A percentile compares a stretch with the other conserved stretches of the same genome.
Conservation (phyloP, 2,888 invertebrate species). For the Dromius quadrimaculatus region DNA sequence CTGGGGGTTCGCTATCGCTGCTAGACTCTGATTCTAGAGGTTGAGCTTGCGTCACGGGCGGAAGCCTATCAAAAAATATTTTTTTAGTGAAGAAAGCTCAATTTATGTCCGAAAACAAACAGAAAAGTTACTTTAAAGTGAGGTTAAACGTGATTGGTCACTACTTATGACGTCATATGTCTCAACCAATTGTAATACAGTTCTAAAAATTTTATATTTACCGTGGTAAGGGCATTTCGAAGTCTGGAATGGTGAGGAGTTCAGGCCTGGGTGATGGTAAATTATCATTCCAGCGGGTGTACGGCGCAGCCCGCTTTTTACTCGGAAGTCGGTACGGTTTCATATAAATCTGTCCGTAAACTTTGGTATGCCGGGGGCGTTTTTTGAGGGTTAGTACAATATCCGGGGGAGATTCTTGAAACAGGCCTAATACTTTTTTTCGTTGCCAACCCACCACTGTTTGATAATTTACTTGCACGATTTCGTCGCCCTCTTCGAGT, state of each 20-base stretch:
- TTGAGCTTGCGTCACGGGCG: constrained; percentile 57
- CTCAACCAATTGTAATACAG: too few species aligned
- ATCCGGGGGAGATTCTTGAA: constrained; percentile 84
- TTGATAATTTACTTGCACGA: constrained; percentile 86
- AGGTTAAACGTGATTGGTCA: too few species aligned
- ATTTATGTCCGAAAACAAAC: constrained; percentile 10
- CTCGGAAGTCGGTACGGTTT: constrained; percentile 80
- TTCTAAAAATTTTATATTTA: constrained; percentile 61
- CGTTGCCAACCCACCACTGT: constrained; percentile 86
- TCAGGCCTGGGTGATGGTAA: constrained; percentile 76
- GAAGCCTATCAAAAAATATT: constrained; percentile 57
- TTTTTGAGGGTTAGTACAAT: constrained; percentile 85
- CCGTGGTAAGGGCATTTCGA: constrained; percentile 72
- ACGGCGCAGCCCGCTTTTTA: constrained; percentile 75
- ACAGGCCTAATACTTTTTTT: constrained; percentile 79
- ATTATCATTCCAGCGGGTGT: constrained; percentile 77
- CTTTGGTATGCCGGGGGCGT: constrained; percentile 83
- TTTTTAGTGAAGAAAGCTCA: constrained; percentile 43
- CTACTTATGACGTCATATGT: too few species aligned
- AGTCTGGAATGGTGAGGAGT: constrained; percentile 72
- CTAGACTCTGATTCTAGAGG: constrained; percentile 64
- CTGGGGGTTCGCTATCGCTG: constrained; percentile 71
- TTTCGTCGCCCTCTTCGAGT: constrained; percentile 96
- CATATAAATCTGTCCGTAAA: constrained; percentile 80
- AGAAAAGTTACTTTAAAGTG: background rate